Evolutionary conservation across 1,140 invertebrate genomes (phyloP), one percentile per base, ranked within the genome.

Genomic region (Colletes gigas): DNA sequence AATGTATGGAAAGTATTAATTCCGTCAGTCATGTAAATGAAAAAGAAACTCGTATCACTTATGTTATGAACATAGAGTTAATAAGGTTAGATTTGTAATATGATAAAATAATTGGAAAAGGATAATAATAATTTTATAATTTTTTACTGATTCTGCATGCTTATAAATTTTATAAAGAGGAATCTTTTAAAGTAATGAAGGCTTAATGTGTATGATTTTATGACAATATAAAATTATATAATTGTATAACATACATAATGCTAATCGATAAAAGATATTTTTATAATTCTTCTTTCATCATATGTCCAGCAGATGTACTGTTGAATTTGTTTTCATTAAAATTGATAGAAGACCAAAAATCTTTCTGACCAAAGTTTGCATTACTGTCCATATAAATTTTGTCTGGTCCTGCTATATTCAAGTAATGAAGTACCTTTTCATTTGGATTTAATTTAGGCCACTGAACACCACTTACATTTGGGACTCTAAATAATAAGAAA

Each of bases 271-370:
- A 5, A 19, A 9, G n/a, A 8, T 9, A 39, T 66, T 50, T 60
- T 83, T 52, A 83, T 47, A 88, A 30, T 52, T 82, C 69, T 74
- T 73, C 55, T 57, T 60, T 84, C 12, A 14, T 54, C 5, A 5
- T 12, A 50, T 67, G 15, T 10, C 17, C 21, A 44, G 5, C 2
- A n/a, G 21, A 10, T 59, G 44, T 15, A 19, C 12, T 47, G 1
- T 30, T 52, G 5, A 77, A 63, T 68, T 79, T 83, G 88, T 95
- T 95, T 86, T 96, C 94, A 10, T 93, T 90, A 54, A 95, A 94
- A 4, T 93, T 89, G 6, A 96, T 93, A 12, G 90, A 92, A 76
- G 93, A 92, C 95, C 95, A 96, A 87, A 96, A 95, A 10, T 93
- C 83, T 66, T 91, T 92, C 0, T 94, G 89, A 4, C 93, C 94